Conservation (phyloP, 2,113 vertebrate genomes). For the Zosterops japonicus region DNA sequence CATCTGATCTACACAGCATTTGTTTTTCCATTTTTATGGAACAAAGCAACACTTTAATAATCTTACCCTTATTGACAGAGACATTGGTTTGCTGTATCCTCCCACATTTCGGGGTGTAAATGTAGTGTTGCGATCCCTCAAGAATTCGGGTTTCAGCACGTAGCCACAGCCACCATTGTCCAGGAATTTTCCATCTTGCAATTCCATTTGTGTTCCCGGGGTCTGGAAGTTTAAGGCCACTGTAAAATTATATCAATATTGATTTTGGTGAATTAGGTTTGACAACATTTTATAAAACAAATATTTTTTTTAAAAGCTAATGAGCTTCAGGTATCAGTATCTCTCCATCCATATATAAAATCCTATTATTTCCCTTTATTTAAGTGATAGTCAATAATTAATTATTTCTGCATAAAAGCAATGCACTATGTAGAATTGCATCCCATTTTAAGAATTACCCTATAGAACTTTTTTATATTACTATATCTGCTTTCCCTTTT, state of each 20-base stretch:
- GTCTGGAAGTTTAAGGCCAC: constrained; percentile 92
- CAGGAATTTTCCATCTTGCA: constrained; percentile 86
- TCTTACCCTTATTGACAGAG: constrained; percentile 76
- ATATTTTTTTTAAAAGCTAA: neutral
- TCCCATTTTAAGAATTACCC: neutral
- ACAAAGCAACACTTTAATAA: neutral
- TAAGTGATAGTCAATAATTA: neutral
- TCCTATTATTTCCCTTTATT: neutral
- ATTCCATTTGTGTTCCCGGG: constrained; percentile 79
- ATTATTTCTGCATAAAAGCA: neutral
- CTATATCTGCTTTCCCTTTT: neutral
- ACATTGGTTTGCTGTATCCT: constrained; percentile 50
- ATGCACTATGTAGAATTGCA: neutral
- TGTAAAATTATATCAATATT: constrained; percentile 45
- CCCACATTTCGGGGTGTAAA: constrained; percentile 71
- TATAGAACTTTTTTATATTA: neutral
- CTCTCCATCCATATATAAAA: neutral
- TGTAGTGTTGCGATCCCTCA: constrained; percentile 54
- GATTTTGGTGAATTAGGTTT: neutral
- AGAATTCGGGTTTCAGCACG: constrained; percentile 81
- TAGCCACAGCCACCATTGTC: constrained; percentile 90
- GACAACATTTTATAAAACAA: neutral
- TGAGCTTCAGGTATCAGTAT: neutral
- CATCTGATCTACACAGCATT: neutral
- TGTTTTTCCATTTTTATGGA: neutral